Conservation (phyloP, 2,113 vertebrate genomes). For the Ptilonorhynchus violaceus region DNA sequence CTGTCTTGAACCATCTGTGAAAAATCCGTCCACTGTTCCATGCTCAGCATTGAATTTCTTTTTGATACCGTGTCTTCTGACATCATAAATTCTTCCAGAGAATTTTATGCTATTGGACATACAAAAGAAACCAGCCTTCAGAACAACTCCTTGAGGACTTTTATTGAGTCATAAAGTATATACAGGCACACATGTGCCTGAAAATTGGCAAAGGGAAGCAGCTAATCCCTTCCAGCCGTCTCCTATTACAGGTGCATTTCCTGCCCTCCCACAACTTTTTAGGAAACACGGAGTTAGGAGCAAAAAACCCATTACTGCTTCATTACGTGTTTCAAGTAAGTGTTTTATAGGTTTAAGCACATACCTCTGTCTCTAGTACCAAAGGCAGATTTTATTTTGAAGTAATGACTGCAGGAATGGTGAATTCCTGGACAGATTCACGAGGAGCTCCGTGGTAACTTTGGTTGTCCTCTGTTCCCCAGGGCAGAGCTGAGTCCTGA, state of each 20-base stretch:
- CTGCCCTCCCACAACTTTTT: neutral
- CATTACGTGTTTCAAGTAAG: neutral
- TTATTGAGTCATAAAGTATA: neutral
- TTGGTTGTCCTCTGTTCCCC: neutral
- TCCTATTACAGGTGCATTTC: neutral
- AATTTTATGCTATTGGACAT: neutral
- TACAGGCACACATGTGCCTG: fast-evolving
- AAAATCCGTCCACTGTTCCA: neutral
- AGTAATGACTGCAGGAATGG: neutral
- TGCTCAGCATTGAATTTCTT: neutral
- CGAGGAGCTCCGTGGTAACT: neutral
- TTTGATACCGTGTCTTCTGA: neutral
- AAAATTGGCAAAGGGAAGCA: neutral
- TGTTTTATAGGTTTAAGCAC: neutral
- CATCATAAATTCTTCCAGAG: neutral
- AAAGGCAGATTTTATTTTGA: neutral
- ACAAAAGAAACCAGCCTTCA: neutral
- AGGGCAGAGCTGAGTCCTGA: neutral
- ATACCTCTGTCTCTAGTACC: neutral
- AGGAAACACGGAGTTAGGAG: neutral
- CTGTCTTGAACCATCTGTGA: neutral
- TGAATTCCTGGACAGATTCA: neutral
- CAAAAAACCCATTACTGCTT: neutral
- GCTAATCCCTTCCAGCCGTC: neutral
- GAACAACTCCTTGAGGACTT: neutral